Base-by-base conservation (phyloP, 2,888 invertebrate species). In the Pandemis corylana region DNA sequence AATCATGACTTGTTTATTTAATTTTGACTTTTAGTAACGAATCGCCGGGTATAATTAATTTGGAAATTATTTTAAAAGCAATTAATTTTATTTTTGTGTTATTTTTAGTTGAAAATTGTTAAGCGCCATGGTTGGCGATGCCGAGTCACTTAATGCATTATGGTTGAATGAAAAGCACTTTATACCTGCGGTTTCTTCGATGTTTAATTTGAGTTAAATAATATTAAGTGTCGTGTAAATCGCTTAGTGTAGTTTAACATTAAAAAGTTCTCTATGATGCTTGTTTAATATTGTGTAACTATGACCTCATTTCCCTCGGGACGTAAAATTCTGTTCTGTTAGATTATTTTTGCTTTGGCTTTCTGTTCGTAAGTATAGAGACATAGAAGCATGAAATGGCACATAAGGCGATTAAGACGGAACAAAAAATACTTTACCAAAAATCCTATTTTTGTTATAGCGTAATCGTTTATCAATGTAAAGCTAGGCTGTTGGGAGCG, bases 361-460 rank as follows among this genome's bases (percentile, higher is more conserved):
- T 70, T 36, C 15, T 73, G 64, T 59, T 67, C 41, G 20, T 59
- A 63, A 71, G 41, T 41, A 4, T 68, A 65, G 56, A 42, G 7
- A 75, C 56, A 42, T 71, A 63, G 44, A 44, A 59, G 53, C 65
- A 71, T 56, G 66, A 67, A 67, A 75, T 67, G 87, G 89, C 90
- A 89, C 89, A 86, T 83, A 84, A 82, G 77, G 84, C 78, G 87
- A 84, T 86, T 90, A 89, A 89, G 88, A 85, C 85, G 81, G 86
- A 85, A 83, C 83, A 80, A 87, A 81, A 88, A 83, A 87, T 89
- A 88, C 90, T 92, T 91, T 89, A 88, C 90, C 89, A 90, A 90
- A 90, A 90, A 91, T 83, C 85, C 83, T 91, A 91, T 91, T 92
- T 92, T 92, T 92, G 87, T 93, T 92, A 90, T 88, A 89, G 86